These are phyloP conservation scores for Eupithecia subfuscata DNA, from an alignment of 2,888 invertebrate species.

Conservation along the genomic window DNA sequence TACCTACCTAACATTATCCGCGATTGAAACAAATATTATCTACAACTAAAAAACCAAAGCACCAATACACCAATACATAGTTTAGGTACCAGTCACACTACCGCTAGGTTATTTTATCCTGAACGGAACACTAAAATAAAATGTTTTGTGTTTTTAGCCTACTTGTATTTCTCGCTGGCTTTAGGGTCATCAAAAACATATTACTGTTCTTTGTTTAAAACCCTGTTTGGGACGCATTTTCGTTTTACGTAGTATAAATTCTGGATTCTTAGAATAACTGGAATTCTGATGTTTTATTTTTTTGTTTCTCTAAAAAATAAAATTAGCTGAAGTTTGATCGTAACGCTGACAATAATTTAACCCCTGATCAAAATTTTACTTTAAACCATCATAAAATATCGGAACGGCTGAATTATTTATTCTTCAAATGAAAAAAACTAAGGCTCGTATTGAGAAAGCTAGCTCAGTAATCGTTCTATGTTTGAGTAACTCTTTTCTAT, in stretches of 20 bases:
- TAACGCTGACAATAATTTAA: neutral
- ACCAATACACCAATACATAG: no score
- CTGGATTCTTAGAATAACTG: neutral
- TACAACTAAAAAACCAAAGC: no score
- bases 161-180: neutral
- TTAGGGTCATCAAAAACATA: conserved; percentile 2
- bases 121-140: neutral
- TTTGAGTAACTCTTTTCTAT: no score
- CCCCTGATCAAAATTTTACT: neutral
- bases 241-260: neutral
- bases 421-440: neutral
- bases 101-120: no score
- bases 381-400: neutral
- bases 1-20: no score
- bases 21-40: no score
- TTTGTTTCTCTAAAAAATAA: neutral
- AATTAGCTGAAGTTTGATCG: neutral
- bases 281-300: neutral
- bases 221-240: neutral
- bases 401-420: neutral
- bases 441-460: no score
- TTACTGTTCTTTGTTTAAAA: neutral
- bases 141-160: neutral
- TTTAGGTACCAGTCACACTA: no score
- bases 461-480: no score